Evolutionary conservation across 2,797 vertebrate species (phyloP).

Genomic region (Poecilia velifera): DNA sequence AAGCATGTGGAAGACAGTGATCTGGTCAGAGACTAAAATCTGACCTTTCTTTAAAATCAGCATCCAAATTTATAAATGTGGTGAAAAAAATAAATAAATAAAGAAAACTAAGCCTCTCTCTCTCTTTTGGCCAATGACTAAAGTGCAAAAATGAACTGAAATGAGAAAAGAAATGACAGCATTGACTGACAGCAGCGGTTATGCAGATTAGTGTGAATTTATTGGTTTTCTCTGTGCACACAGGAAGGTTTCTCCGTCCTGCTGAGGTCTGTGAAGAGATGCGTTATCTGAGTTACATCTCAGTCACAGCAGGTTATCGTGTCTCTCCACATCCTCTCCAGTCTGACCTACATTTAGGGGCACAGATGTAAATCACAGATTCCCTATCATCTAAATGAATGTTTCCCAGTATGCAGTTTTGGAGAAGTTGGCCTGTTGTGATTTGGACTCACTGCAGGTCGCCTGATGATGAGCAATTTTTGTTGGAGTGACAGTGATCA

Average conservation of each 20-base stretch:
- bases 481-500: slow-evolving; percentile 26
- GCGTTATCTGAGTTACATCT: slow-evolving; percentile 70
- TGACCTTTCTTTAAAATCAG: not conserved
- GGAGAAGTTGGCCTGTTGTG: slow-evolving; percentile 42
- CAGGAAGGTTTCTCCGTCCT: slow-evolving; percentile 44
- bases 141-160: not conserved
- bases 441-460: slow-evolving; percentile 51
- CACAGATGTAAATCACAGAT: slow-evolving; percentile 66
- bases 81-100: not conserved
- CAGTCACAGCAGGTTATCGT: slow-evolving; percentile 59
- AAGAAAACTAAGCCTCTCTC: not conserved
- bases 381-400: slow-evolving; percentile 64
- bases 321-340: slow-evolving; percentile 59
- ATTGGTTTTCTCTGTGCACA: slow-evolving; percentile 37
- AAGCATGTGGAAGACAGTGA: not conserved
- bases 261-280: slow-evolving; percentile 55
- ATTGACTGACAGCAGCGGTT: slow-evolving; percentile 18
- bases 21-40: not conserved
- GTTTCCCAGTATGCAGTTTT: slow-evolving; percentile 32
- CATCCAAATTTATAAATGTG: not conserved
- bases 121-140: not conserved
- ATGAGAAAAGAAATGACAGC: not conserved
- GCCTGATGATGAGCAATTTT: slow-evolving; percentile 38
- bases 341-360: slow-evolving; percentile 65
- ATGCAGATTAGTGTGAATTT: slow-evolving; percentile 56